Evolutionary conservation across 2,888 invertebrate species (phyloP).

Genomic region (Cryptus viduatorius): DNA sequence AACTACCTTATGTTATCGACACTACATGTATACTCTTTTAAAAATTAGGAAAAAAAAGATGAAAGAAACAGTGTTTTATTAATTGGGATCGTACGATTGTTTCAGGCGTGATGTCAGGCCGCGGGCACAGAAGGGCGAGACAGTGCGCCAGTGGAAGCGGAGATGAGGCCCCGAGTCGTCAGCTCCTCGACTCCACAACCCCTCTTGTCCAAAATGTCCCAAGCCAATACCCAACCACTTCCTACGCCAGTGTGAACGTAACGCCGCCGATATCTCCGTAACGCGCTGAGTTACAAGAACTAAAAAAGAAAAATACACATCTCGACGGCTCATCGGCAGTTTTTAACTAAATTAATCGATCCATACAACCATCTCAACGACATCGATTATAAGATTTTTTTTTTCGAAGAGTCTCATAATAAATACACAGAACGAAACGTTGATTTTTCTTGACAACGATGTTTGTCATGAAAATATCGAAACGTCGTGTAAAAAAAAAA

Average conservation of each 20-base stretch:
- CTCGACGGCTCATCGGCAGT: constrained; percentile 48
- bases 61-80: constrained; percentile 11
- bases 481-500: background rate
- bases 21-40: constrained; percentile 44
- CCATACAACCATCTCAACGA: constrained; percentile 21
- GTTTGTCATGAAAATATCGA: background rate
- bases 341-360: constrained; percentile 46
- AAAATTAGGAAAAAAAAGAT: background rate
- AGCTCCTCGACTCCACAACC: constrained; percentile 78
- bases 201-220: constrained; percentile 82
- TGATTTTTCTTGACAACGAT: background rate
- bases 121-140: constrained; percentile 85
- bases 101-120: constrained; percentile 87
- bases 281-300: background rate
- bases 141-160: constrained; percentile 80
- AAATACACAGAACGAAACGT: background rate
- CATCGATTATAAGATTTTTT: constrained; percentile 40
- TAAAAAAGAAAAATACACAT: constrained; percentile 15
- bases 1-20: constrained; percentile 11
- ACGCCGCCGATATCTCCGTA: constrained; percentile 72
- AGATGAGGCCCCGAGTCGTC: constrained; percentile 76
- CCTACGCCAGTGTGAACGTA: constrained; percentile 89
- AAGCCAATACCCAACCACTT: constrained; percentile 85
- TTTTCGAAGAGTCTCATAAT: constrained; percentile 54
- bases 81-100: constrained; percentile 60